Conservation (phyloP, 2,113 vertebrate species). For the Forbesichthys agassizii region DNA sequence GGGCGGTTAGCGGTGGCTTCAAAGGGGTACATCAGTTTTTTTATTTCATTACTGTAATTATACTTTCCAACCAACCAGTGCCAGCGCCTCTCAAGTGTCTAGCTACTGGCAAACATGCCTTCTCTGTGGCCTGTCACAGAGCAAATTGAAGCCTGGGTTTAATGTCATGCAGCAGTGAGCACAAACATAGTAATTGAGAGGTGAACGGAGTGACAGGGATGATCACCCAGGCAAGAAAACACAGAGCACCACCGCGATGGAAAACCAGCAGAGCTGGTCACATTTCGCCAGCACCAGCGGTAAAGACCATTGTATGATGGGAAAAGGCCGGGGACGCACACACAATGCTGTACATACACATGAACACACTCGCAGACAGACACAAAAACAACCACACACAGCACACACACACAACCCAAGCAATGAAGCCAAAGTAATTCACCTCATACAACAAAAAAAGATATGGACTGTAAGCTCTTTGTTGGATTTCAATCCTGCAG, state of each 20-base stretch:
- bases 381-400: neutral
- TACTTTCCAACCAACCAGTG: constrained; percentile 38
- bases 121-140: constrained; percentile 66
- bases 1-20: constrained; percentile 1
- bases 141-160: constrained; percentile 75
- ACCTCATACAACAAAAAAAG: constrained; percentile 64
- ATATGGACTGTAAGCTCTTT: constrained; percentile 67
- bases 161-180: constrained; percentile 74
- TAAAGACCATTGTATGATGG: constrained; percentile 64
- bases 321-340: constrained; percentile 48
- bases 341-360: constrained; percentile 20
- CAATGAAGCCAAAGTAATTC: constrained; percentile 66
- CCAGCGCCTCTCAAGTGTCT: constrained; percentile 63
- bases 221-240: constrained; percentile 71
- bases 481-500: constrained; percentile 64
- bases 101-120: constrained; percentile 54
- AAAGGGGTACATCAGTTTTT: constrained; percentile 51
- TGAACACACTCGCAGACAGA: constrained; percentile 30
- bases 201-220: constrained; percentile 75
- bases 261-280: constrained; percentile 56
- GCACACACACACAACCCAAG: constrained; percentile 55
- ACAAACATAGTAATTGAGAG: constrained; percentile 80
- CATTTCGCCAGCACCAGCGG: constrained; percentile 54
- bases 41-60: constrained; percentile 66
- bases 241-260: constrained; percentile 59